Conservation (phyloP, 2,888 invertebrate species). For the Cryptocephalus primarius region DNA sequence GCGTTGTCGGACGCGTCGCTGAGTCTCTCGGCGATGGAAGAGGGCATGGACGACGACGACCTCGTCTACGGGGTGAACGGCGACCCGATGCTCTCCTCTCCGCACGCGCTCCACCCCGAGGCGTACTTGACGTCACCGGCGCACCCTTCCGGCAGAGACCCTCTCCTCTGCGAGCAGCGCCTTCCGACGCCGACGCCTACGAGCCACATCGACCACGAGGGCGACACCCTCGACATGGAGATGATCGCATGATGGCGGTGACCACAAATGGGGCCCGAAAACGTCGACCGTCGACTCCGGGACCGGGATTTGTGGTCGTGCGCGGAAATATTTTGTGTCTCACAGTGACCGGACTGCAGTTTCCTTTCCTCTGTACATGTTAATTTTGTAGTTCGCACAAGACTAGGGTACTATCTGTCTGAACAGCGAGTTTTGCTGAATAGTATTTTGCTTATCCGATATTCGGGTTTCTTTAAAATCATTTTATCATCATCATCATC, state of each 20-base stretch:
- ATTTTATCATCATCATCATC: background rate
- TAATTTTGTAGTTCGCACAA: slow-evolving; percentile 7
- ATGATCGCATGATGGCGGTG: slow-evolving; percentile 40
- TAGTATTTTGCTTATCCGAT: slow-evolving; percentile 2
- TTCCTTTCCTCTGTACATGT: slow-evolving; percentile 7
- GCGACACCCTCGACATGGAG: slow-evolving; percentile 44
- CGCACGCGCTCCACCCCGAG: slow-evolving; percentile 46
- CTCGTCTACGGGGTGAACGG: slow-evolving; percentile 33
- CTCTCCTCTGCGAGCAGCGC: slow-evolving; percentile 44
- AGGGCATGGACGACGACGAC: slow-evolving; percentile 42
- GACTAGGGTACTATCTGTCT: slow-evolving; percentile 6
- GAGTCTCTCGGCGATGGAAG: slow-evolving; percentile 52
- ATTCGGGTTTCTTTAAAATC: slow-evolving; percentile 1
- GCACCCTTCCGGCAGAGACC: slow-evolving; percentile 48
- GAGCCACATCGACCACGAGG: slow-evolving; percentile 37
- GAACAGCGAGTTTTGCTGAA: background rate
- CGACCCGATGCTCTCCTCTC: slow-evolving; percentile 41
- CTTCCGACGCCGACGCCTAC: slow-evolving; percentile 39
- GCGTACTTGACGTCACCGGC: slow-evolving; percentile 50
- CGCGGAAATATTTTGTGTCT: slow-evolving; percentile 8
- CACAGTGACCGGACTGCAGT: slow-evolving; percentile 11
- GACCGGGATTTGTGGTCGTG: slow-evolving; percentile 4
- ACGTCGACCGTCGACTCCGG: slow-evolving; percentile 2
- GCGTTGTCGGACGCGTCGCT: slow-evolving; percentile 43
- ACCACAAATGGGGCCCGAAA: slow-evolving; percentile 4